Percentiles rank a stretch among this genome's conserved stretches.
Conservation (phyloP, 2,113 vertebrate species). For the Corythaeola cristata region DNA sequence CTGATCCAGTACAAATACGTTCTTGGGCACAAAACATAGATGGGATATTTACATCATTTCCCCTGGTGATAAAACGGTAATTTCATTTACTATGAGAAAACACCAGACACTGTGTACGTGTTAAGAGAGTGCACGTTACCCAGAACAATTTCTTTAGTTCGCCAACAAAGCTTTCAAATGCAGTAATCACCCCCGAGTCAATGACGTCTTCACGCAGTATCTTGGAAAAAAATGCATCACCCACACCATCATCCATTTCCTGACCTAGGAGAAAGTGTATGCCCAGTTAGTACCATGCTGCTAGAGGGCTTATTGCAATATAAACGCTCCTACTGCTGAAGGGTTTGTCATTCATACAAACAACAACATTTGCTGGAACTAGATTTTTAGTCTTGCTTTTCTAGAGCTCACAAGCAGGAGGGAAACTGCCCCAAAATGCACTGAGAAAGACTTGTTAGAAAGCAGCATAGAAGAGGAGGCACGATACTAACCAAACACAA, state of each 20-base stretch:
- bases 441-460: background rate
- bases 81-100: background rate
- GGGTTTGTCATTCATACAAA: accelerated
- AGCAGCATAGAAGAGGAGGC: background rate
- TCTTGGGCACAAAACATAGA: background rate
- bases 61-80: background rate
- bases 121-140: conserved; percentile 60
- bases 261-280: background rate
- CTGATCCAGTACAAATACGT: background rate
- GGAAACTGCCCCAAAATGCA: background rate
- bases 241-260: background rate
- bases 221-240: background rate
- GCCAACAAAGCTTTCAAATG: conserved; percentile 78
- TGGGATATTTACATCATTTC: background rate
- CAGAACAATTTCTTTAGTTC: conserved; percentile 77
- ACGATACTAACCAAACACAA: background rate
- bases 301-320: background rate
- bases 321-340: background rate
- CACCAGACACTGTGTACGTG: accelerated
- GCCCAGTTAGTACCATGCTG: background rate
- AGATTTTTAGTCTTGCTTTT: background rate
- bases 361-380: accelerated
- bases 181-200: conserved; percentile 61
- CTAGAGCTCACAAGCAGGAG: background rate
- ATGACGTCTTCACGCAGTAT: background rate